These are phyloP conservation scores for Dastarcus helophoroides DNA, from an alignment of 2,888 invertebrate species.

Conservation along the genomic window DNA sequence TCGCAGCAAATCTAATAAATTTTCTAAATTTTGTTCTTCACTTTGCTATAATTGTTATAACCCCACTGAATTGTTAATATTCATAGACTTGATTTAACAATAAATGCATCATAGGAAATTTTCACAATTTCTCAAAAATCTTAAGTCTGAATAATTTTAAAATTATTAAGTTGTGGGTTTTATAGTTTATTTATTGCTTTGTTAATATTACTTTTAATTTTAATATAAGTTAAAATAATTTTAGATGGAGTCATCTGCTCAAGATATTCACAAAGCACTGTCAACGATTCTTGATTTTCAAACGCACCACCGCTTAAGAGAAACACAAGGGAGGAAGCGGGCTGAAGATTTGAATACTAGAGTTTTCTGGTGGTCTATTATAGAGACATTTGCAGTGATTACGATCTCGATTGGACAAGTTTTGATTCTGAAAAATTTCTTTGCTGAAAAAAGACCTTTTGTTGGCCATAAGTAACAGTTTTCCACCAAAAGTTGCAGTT, in stretches of 20 bases:
- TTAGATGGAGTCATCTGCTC: conserved; percentile 87
- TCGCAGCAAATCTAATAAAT: no score
- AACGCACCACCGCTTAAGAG: conserved; percentile 90
- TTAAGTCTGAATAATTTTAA: no score
- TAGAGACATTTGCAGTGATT: conserved; percentile 77
- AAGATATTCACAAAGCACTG: conserved; percentile 80
- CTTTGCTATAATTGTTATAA: no score
- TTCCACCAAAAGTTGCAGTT: no score
- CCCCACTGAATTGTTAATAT: no score
- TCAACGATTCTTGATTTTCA: conserved; percentile 88
- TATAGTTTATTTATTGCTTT: background rate
- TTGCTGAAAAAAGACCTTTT: conserved; percentile 59
- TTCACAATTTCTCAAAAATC: no score
- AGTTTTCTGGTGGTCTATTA: conserved; percentile 86
- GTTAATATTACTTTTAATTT: conserved; percentile 4
- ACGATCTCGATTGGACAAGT: conserved; percentile 86
- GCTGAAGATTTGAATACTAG: conserved; percentile 95
- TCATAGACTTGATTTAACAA: no score
- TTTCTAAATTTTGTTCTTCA: no score
- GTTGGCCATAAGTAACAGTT: no score
- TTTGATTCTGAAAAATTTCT: conserved; percentile 82
- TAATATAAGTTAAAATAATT: conserved; percentile 16
- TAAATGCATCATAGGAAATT: no score
- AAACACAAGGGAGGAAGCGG: conserved; percentile 87
- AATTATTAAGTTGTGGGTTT: no score